Base-by-base conservation (phyloP, 2,888 invertebrate genomes). In the Venusia cambrica region DNA sequence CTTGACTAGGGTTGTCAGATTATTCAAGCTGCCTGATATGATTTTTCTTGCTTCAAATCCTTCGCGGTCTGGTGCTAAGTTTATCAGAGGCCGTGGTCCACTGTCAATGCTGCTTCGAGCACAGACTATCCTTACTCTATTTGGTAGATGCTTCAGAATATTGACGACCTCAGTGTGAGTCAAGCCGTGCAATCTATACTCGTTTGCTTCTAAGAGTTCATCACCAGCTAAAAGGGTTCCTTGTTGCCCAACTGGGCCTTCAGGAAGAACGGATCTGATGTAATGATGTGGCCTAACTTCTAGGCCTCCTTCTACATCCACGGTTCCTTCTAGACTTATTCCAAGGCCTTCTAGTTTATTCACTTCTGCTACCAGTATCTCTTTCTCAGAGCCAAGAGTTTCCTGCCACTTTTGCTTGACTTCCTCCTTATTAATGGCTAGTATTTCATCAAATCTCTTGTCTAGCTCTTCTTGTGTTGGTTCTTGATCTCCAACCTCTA, bases 231-330 rank as follows among this genome's bases (percentile, higher is more conserved):
- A 90, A n/a, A 99, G 89, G 37, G 92, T 91, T 1, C 96, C 97
- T 69, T 97, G 97, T 53, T 92, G 90, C 1, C 98, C 99, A 0
- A 99, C 98, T 0, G 99, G 99, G 2, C 99, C 99, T 66, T 98
- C 97, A 4, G 96, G 94, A 40, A 98, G 89, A 53, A 99, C 97
- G 14, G 97, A 97, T 51, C 99, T 91, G 59, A 99, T 98, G 71
- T 97, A 99, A 85, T 99, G 99, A 85, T 98, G 98, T n/a, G 99
- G 99, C 54, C 98, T 91, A 18, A 98, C 92, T 87, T 99, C 99
- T 54, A 95, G 92, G 1, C 99, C 99, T 56, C 96, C 94, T 83
- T 99, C 98, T 10, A 99, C 98, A 69, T 99, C 99, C 5, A 98
- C 99, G 0, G 99, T 99, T 14, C 99, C 99, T 84, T 99, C 98